A percentile compares a stretch with the other conserved stretches of the same genome.
phyloP scores from a whole-genome alignment of 53 echinoderm and acorn worm genomes.

The Pentamera pediparva region DNA sequence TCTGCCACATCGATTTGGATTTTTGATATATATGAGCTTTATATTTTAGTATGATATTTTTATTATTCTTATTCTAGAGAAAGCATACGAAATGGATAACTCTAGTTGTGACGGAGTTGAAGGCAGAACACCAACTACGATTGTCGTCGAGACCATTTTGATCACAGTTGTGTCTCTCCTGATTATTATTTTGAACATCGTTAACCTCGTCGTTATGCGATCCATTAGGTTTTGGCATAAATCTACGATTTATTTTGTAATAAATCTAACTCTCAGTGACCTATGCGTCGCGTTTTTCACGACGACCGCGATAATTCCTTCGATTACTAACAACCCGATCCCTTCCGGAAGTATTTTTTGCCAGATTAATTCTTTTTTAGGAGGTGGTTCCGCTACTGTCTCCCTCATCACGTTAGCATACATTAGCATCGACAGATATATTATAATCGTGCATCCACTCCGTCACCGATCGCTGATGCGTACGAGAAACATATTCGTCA shows the following conservation, averaged over 20 bases:
- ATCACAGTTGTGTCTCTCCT: neutral
- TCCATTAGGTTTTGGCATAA: conserved; percentile 19
- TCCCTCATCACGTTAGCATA: conserved; percentile 11
- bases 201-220: conserved; percentile 17
- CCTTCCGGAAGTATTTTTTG: too few species aligned
- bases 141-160: neutral
- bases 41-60: too few species aligned
- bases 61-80: too few species aligned
- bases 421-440: conserved; percentile 34
- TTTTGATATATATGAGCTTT: too few species aligned
- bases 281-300: conserved; percentile 28
- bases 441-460: conserved; percentile 19
- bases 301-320: neutral
- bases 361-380: conserved; percentile 13
- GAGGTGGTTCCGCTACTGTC: neutral
- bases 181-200: conserved; percentile 20
- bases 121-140: too few species aligned
- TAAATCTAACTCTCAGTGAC: conserved; percentile 32
- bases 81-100: too few species aligned
- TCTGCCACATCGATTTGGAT: too few species aligned
- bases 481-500: neutral
- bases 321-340: neutral
- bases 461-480: conserved; percentile 9
- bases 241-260: neutral
- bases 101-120: too few species aligned